Evolutionary conservation across 2,113 vertebrate species (phyloP), one percentile per base, ranked within the genome.

Genomic region (Microcebus jonahi): DNA sequence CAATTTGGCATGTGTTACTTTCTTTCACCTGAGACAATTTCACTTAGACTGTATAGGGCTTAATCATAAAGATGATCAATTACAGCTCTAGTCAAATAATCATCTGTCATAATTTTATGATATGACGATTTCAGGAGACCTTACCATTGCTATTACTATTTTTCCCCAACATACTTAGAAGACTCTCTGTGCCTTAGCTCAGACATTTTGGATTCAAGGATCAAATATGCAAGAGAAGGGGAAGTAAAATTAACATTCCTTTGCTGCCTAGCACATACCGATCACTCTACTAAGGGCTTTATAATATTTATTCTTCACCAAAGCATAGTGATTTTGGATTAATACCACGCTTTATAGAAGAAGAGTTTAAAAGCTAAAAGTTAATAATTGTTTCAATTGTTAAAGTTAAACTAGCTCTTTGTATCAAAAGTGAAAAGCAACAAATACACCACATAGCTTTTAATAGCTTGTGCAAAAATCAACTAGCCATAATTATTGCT

Each of bases 331-430:
- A 61, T n/a, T 75, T n/a, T 70, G 17, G 17, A 65, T 68, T 31
- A 53, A 80, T 90, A 15, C 48, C 10, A 94, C 4, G 55, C 2
- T 63, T 86, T 50, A 89, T 21, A 77, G 3, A 18, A 77, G 20
- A 90, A 45, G 9, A 68, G 1, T 85, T 75, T 85, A 73, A 96
- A 92, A 88, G 1, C 0, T 48, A 67, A 61, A 27, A 68, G 6
- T 27, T 68, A 65, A 65, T 61, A 50, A 68, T 55, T 68, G 29
- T 65, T 13, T 63, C 57, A 82, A 50, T 21, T 57, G 21, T 57
- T 57, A 94, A 91, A 88, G 5, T 8, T 70, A 91, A 89, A 12
- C 5, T 76, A 85, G 10, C 73, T 87, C 25, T 50, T 79, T 94
- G 45, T n/a, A 50, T 59, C 39, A 57, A 84, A 71, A 36, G 3